phyloP scores from a whole-genome alignment of 2,113 vertebrate genomes.

The Oostethus manadensis region DNA sequence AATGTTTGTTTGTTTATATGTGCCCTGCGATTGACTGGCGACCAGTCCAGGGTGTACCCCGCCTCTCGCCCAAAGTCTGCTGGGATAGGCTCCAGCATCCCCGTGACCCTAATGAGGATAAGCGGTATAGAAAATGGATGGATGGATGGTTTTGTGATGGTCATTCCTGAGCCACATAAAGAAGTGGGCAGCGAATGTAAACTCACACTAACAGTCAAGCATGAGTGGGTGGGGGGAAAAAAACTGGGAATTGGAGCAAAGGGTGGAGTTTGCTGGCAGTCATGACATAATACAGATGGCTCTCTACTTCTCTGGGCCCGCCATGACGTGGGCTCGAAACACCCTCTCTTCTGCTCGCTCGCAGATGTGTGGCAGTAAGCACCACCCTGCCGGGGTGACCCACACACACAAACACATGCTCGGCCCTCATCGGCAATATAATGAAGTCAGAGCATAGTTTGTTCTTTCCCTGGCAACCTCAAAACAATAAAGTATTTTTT shows the following conservation, averaged over 20 bases:
- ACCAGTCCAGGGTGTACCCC: no score
- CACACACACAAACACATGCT: slow-evolving; percentile 28
- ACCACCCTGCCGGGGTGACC: slow-evolving; percentile 34
- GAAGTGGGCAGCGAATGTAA: slow-evolving; percentile 4
- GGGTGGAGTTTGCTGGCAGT: slow-evolving; percentile 53
- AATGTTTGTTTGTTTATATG: no score
- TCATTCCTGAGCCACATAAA: slow-evolving; percentile 6
- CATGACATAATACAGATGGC: slow-evolving; percentile 60
- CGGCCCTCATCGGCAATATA: slow-evolving; percentile 1
- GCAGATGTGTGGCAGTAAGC: slow-evolving; percentile 38
- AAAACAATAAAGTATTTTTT: slow-evolving; percentile 9
- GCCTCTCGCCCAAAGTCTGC: no score
- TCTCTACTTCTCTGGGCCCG: slow-evolving; percentile 24
- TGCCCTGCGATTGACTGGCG: no score
- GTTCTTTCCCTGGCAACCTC: slow-evolving; percentile 15
- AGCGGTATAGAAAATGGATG: no score
- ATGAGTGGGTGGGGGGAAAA: slow-evolving; percentile 18
- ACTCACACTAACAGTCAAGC: slow-evolving; percentile 3
- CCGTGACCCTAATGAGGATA: no score
- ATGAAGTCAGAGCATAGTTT: neutral
- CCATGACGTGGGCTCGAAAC: slow-evolving; percentile 31
- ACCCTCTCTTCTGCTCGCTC: slow-evolving; percentile 18
- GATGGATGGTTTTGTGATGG: no score
- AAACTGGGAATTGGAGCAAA: slow-evolving; percentile 17
- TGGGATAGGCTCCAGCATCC: no score